Evolutionary conservation across 2,888 invertebrate genomes (phyloP).

Genomic region (Pseudeuparius sepicola): DNA sequence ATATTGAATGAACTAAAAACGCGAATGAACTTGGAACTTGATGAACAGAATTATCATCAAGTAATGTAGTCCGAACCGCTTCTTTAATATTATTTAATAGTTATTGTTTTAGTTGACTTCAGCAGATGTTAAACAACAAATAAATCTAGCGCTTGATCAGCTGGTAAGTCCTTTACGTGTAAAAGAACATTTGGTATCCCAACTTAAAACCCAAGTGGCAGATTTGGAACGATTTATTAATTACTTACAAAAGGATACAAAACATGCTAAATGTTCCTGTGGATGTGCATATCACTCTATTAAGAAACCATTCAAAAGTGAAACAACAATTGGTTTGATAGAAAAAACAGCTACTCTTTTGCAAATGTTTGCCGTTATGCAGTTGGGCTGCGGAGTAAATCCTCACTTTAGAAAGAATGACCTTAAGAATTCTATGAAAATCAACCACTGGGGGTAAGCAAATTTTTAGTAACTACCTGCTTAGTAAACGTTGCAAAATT

Average conservation of each 20-base stretch:
- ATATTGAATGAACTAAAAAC: conserved; percentile 79
- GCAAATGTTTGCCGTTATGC: conserved; percentile 87
- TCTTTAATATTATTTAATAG: conserved; percentile 4
- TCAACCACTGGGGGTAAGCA: conserved; percentile 83
- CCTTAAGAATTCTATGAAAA: conserved; percentile 71
- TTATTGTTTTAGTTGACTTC: conserved; percentile 46
- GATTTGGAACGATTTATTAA: conserved; percentile 96
- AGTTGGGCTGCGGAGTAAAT: conserved; percentile 74
- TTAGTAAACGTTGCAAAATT: too few relatives aligned
- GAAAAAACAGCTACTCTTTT: conserved; percentile 80
- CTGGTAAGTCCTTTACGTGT: conserved; percentile 90
- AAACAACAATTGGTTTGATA: conserved; percentile 64
- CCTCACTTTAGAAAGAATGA: conserved; percentile 64
- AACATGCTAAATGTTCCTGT: conserved; percentile 39
- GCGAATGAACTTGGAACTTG: conserved; percentile 76
- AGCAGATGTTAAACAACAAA: conserved; percentile 78
- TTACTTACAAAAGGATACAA: conserved; percentile 77
- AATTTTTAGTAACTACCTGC: too few relatives aligned
- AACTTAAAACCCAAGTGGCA: conserved; percentile 92
- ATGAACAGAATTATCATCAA: conserved; percentile 62
- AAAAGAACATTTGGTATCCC: conserved; percentile 91
- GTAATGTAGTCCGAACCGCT: conserved; percentile 19
- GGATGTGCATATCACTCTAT: conserved; percentile 41
- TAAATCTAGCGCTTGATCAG: conserved; percentile 82
- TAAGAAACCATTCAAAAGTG: conserved; percentile 35